Base-by-base conservation (phyloP, 2,797 vertebrate species). In the Oryzias dopingdopingensis region DNA sequence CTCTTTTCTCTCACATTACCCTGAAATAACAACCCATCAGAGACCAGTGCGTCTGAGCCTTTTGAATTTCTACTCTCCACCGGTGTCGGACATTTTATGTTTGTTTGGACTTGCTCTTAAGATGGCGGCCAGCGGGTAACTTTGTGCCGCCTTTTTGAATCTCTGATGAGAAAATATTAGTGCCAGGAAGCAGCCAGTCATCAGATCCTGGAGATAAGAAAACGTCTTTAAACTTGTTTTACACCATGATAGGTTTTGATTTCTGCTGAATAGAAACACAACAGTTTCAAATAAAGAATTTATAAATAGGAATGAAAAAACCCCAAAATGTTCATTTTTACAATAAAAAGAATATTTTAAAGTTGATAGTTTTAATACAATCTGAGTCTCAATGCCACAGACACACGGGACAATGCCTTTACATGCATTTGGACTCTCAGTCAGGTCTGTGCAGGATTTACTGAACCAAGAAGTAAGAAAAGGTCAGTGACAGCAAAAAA, bases 61-160 rank as follows among this genome's bases (percentile, higher is more conserved):
- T 6, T 13, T 63, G 51, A 6, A 17, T 2, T 1, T 0, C 2
- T 1, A 14, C 15, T 56, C 5, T 20, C 14, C 14, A 0, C 2
- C 1, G 2, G 8, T 1, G 56, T 42, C 62, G 0, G 66, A 59
- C 83, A 84, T 86, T 75, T 86, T 76, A 55, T 60, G 23, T 26
- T 15, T 1, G 17, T 47, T 42, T 56, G 1, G 80, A 47, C 80
- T 85, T 73, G 76, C 43, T 5, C 24, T 17, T 4, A 23, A 23
- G 8, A 67, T 67, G 64, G 53, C 6, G 15, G 37, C 41, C 15
- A 4, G 17, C 14, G 40, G 13, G 5, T 10, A 0, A 0, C 6
- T 37, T 10, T 49, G 32, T 12, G 32, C 4, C 32, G 6, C 6
- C 18, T 59, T 40, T 0, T 0, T 49, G 10, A 44, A 5, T 37